Percentiles rank a stretch among this genome's conserved stretches.
Evolutionary conservation across 2,888 invertebrate species (phyloP).

Genomic region (Agrotis exclamationis): DNA sequence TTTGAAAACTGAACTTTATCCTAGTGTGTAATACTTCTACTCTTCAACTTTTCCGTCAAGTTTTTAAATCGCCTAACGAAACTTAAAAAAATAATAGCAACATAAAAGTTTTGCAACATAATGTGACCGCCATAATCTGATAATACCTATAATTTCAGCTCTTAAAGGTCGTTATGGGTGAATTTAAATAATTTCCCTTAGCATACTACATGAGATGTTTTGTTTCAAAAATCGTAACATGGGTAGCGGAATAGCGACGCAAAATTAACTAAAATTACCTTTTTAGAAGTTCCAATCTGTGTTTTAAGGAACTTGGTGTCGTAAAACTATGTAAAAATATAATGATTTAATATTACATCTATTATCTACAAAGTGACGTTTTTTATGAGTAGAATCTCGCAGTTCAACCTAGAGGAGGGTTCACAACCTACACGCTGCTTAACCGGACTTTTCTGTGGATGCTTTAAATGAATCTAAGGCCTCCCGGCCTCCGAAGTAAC

Average conservation of each 20-base stretch:
- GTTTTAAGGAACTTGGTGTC: background rate
- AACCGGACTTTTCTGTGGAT: too few relatives aligned
- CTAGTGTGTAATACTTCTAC: conserved; percentile 28
- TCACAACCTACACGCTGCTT: too few relatives aligned
- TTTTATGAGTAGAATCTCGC: too few relatives aligned
- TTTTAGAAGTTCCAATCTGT: conserved; percentile 4
- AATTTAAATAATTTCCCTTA: conserved; percentile 61
- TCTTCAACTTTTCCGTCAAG: background rate
- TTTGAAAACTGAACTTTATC: background rate
- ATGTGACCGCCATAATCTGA: conserved; percentile 76
- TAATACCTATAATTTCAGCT: conserved; percentile 79
- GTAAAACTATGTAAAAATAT: too few relatives aligned
- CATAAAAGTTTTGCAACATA: conserved; percentile 62
- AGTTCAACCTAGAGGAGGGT: too few relatives aligned
- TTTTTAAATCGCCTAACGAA: conserved; percentile 42
- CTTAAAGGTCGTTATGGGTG: conserved; percentile 63
- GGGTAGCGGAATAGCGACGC: background rate
- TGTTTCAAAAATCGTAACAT: conserved; percentile 35
- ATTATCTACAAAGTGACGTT: too few relatives aligned
- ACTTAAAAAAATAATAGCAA: conserved; percentile 64
- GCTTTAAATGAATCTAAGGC: too few relatives aligned
- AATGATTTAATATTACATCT: too few relatives aligned
- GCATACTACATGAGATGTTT: conserved; percentile 52
- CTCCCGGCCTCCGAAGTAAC: too few relatives aligned
- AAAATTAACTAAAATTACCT: conserved; percentile 6